Base-by-base conservation (phyloP, 2,797 vertebrate species). In the Odontamblyopus rebecca region DNA sequence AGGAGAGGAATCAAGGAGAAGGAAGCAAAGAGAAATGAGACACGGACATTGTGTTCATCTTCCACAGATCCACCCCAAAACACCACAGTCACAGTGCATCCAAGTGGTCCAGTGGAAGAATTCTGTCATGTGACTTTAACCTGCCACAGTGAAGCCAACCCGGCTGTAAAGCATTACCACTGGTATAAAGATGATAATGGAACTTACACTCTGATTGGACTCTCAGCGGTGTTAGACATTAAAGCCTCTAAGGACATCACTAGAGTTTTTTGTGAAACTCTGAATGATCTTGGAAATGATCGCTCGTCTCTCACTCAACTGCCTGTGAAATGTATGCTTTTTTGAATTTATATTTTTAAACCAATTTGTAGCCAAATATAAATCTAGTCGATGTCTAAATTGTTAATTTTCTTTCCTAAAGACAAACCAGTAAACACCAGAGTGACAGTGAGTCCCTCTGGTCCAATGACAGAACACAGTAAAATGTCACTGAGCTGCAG, bases 401-500 rank as follows among this genome's bases (percentile, higher is more conserved):
- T 9, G 38, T 9, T n/a, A 4, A 15, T 54, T 54, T 19, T 19
- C 19, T n/a, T 7, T 23, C 6, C 19, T 50, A 18, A 59, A 78
- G 76, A 71, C 72, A 0, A 13, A 2, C 76, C 76, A 5, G 60
- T 48, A 71, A 0, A 32, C 15, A 54, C 18, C 19, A 71, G 1
- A 5, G 67, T 72, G 16, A 72, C 53, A 0, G 0, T 76, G 35
- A 67, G 32, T 61, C 77, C 74, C 5, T 44, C 69, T 48, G 54
- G 74, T 77, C 29, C 77, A 69, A 67, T 70, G 6, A 12, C 3
- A 54, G 71, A 78, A 26, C 12, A 18, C 50, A 41, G 4, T 0
- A 1, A 3, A 19, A 13, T 81, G 35, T 64, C 4, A 32, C 50
- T 84, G 64, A 69, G 30, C 8, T 79, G 77, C 63, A 75, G n/a